Evolutionary conservation across 2,113 vertebrate species (phyloP), one percentile per base, ranked within the genome.

Genomic region (Thinocorus orbignyianus): DNA sequence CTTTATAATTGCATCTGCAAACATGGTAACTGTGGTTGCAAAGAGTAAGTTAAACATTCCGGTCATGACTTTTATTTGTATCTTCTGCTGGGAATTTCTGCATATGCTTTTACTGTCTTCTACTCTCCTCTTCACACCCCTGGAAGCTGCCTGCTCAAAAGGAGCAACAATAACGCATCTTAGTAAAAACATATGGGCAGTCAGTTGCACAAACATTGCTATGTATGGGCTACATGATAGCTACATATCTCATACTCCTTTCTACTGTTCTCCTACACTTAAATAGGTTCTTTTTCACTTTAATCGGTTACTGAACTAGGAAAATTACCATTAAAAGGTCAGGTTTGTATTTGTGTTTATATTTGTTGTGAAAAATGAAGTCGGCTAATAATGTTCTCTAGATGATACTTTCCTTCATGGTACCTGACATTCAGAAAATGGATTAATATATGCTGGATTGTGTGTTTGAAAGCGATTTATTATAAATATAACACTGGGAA

Each of bases 161-260:
- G 3, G 3, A 74, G 16, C 16, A 83, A 60, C 6, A 74, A 26
- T 37, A 30, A 52, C 0, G 0, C 52, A 3, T 22, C 48, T 91
- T 89, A 0, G 1, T 9, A 58, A 11, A 74, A 13, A 8, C 5
- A 2, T 31, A 31, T 1, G 2, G 39, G 2, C 30, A 51, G 13
- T 17, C 19, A 41, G 30, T 68, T 60, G 19, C 16, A 74, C 15
- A 81, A 74, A 22, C 14, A 39, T 13, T n/a, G 23, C 8, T 30
- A 17, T 57, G 10, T 25, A 37, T 10, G 28, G 17, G 4, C 16
- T 69, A 26, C 2, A 4, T 11, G 22, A 39, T 6, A 62, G 10
- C 25, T 68, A 15, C 1, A 16, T 3, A 71, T 44, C 15, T 78
- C 22, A 30, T 41, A 25, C 19, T 60, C 30, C 25, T 92, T 94